Evolutionary conservation across 1,140 invertebrate species (phyloP), one percentile per base, ranked within the genome.

Genomic region (Drosophila pachea): DNA sequence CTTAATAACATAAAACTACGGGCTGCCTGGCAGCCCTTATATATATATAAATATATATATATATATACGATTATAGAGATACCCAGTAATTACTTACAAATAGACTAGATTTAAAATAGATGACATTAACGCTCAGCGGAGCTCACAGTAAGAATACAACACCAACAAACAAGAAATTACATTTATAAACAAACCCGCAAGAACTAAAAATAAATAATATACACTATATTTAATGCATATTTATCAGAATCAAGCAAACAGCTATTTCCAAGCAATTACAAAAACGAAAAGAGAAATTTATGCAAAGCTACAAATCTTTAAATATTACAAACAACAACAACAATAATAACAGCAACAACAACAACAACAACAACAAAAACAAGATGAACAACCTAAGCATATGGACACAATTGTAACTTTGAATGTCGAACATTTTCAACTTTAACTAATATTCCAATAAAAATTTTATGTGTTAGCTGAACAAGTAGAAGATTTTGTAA

Each of bases 141-240:
- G 78, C 76, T 86, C 86, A 88, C 86, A 77, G 78, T 72, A 86
- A 82, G 87, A 87, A 78, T 64, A 68, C 59, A 73, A 74, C 68
- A 72, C 72, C 68, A 74, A 71, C 35, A 64, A 69, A 50, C 12
- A 68, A 68, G 56, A 69, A 73, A 22, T 22, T 22, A 22, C 22
- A 22, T 22, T 47, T 53, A 69, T 32, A 50, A 29, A 68, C 42
- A 38, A 60, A 64, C 73, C 45, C 73, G 50, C 52, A 36, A 45
- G 42, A 47, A 43, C 8, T 14, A 7, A 12, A 12, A 14, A 14
- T 16, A 40, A 40, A 40, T 61, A 52, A 45, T 61, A 72, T 47
- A 74, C 43, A 22, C 22, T 22, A 8, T 55, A 38, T 52, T 55
- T 53, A 45, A 43, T 33, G 50, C 42, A 68, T 68, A 68, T 68